These are phyloP conservation scores for Isoperla grammatica DNA, from an alignment of 2,888 invertebrate genomes.

Conservation along the genomic window DNA sequence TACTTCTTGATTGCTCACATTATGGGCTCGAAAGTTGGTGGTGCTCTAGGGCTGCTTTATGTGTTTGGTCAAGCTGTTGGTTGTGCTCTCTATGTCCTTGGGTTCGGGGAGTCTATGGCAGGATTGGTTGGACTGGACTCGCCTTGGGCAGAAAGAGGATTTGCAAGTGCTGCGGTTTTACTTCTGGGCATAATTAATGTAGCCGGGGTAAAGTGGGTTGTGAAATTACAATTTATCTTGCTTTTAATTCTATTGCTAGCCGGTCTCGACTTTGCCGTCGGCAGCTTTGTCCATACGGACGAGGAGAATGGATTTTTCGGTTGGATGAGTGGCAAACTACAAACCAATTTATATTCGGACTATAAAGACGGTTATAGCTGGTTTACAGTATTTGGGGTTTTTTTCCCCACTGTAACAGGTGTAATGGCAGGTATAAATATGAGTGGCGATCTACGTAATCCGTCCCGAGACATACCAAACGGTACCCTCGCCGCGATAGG, in stretches of 20 bases:
- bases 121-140: slow-evolving; percentile 64
- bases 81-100: slow-evolving; percentile 91
- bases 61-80: slow-evolving; percentile 92
- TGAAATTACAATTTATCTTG: slow-evolving; percentile 87
- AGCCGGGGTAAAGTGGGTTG: slow-evolving; percentile 97
- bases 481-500: slow-evolving; percentile 90
- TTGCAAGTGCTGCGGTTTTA: slow-evolving; percentile 82
- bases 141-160: slow-evolving; percentile 74
- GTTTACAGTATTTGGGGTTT: slow-evolving; percentile 96
- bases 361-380: slow-evolving; percentile 79
- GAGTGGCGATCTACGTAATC: slow-evolving; percentile 92
- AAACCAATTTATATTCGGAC: slow-evolving; percentile 72
- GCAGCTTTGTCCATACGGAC: slow-evolving; percentile 75
- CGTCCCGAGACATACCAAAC: slow-evolving; percentile 87
- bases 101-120: slow-evolving; percentile 95
- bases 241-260: slow-evolving; percentile 80
- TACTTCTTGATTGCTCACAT: slow-evolving; percentile 94
- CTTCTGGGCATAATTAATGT: slow-evolving; percentile 86
- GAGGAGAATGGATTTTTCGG: slow-evolving; percentile 81
- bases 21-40: slow-evolving; percentile 87
- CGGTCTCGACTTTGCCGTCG: slow-evolving; percentile 89
- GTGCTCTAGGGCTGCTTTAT: slow-evolving; percentile 87
- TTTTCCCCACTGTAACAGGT: slow-evolving; percentile 96
- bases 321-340: slow-evolving; percentile 73
- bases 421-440: slow-evolving; percentile 97